Base-by-base conservation (phyloP, 1,140 invertebrate genomes). In the Neotoxoptera formosana region DNA sequence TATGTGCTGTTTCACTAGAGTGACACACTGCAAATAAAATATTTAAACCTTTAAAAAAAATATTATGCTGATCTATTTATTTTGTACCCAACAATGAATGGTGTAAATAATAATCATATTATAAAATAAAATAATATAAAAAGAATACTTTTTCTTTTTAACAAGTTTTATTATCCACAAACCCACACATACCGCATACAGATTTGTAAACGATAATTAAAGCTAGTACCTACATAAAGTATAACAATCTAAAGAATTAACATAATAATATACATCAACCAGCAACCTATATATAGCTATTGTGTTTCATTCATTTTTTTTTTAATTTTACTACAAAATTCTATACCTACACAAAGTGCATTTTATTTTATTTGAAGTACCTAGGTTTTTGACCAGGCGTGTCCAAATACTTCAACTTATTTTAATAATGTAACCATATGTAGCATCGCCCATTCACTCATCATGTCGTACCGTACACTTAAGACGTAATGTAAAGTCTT, bases 231-330 rank as follows among this genome's bases (percentile, higher is more conserved):
- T n/a, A n/a, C 56, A 67, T 20, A 76, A 34, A n/a, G 36, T 45
- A 90, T 90, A 60, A 90, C 53, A 60, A 67, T 30, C 53, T 67
- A 45, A 90, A 45, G 9, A 30, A 90, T 90, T 90, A 90, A 45
- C 89, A 90, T 90, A 90, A 90, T 41, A 90, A 90, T 90, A 90
- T 90, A 90, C 14, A 41, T 76, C 30, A 67, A 60, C 56, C 56
- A 9, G 20, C 20, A 47, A 1, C 11, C 1, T 51, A 51, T 34
- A 36, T 17, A 9, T 30, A 67, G 14, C 89, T 56, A 90, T 90
- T 90, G 89, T 90, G 89, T 90, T 90, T 45, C 25, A 45, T 90
- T 90, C 25, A 45, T 90, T 25, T 30, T 90, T 36, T 36, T 60
- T 88, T 86, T 88, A 7, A 90, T 53, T 90, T 90, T 90, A 34